A percentile compares a stretch with the other conserved stretches of the same genome.
Conservation (phyloP, 2,113 vertebrate genomes). For the Vidua macroura region DNA sequence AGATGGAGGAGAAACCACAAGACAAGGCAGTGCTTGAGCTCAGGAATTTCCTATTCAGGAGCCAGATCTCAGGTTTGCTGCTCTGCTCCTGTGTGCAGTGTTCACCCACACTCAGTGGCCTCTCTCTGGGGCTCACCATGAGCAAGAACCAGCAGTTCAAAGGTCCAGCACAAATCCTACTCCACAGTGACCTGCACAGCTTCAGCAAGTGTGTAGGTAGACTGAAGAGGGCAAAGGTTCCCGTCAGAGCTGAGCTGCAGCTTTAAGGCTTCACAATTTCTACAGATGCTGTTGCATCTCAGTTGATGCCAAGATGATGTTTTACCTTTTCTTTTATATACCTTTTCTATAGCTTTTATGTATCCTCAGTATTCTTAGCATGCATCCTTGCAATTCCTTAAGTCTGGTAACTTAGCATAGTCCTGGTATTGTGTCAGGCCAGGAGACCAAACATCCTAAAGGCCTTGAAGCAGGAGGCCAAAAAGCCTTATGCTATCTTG, state of each 20-base stretch:
- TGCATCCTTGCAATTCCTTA: not conserved
- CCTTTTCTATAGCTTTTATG: not conserved
- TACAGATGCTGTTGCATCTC: not conserved
- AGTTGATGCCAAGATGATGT: not conserved
- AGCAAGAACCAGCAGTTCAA: not conserved
- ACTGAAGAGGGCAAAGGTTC: not conserved
- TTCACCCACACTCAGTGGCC: not conserved
- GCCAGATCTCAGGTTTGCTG: not conserved
- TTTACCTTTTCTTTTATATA: not conserved
- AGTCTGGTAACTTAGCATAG: not conserved
- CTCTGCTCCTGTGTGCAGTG: not conserved
- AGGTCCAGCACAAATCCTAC: not conserved
- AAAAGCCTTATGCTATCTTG: not conserved
- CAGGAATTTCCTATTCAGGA: not conserved
- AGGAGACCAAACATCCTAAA: not conserved
- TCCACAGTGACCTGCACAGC: not conserved
- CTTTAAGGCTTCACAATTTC: not conserved
- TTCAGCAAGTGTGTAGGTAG: not conserved
- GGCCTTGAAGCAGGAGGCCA: rapidly evolving
- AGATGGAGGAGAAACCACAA: not conserved
- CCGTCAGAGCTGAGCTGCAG: not conserved
- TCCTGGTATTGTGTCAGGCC: not conserved
- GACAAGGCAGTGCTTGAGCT: not conserved
- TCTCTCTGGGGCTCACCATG: not conserved
- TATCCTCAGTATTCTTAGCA: not conserved